Base-by-base conservation (phyloP, 1,140 invertebrate genomes). In the Heliconius congener region DNA sequence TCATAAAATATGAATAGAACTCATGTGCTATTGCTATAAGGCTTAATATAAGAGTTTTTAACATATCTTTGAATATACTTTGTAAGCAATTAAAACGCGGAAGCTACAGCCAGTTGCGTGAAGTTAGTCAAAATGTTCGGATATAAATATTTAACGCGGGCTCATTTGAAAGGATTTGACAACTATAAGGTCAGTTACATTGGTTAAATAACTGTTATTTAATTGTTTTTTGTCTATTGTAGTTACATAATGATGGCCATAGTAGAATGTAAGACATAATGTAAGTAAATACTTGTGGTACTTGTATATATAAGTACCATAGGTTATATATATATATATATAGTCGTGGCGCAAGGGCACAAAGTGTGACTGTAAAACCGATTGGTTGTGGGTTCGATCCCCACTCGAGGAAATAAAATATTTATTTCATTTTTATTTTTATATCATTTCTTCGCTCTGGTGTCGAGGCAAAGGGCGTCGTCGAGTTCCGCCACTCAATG, bases 111-210 rank as follows among this genome's bases (percentile, higher is more conserved):
- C 60, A 66, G 60, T 66, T 66, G 19, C 16, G 74, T 66, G 34
- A 8, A 60, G 42, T 19, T 23, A 27, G 42, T 73, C 13, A 86
- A 81, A 72, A 87, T 95, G 82, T 88, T 96, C 79, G 94, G 96
- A 83, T 94, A 95, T 72, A 95, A 97, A 86, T 99, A 98, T 94
- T 95, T 99, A 80, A 96, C 95, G 39, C 95, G 95, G 76, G 96
- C 97, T 83, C 97, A 98, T 88, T 95, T 99, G 57, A 95, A 96
- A 86, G 98, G 98, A 76, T 98, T 99, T 92, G 97, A 98, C 91
- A 97, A 97, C 92, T 99, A 99, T 91, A 98, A 98, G 96, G 98
- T 98, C 95, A 94, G 71, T 60, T 78, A 66, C 55, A 9, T 57
- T 57, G 23, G 8, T 57, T 57, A n/a, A 57, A 8, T 57, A 9